These are phyloP conservation scores for Penaeus japonicus DNA, from an alignment of 1,140 invertebrate genomes.

Conservation along the genomic window DNA sequence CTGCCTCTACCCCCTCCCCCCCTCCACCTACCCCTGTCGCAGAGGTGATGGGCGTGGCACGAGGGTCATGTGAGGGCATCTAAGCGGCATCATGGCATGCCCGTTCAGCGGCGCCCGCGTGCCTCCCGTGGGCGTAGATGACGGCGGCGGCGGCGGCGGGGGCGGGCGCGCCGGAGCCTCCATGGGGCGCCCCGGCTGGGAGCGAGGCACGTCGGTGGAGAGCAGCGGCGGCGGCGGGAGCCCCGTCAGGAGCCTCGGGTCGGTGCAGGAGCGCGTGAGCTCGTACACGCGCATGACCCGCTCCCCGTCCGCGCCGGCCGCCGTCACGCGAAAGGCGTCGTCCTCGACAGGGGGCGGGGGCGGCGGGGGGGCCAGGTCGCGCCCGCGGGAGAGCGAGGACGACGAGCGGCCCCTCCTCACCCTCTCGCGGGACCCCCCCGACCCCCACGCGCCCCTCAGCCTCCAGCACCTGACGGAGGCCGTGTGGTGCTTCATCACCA, in stretches of 20 bases:
- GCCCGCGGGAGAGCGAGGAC: conserved; percentile 9
- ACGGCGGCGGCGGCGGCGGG: conserved; percentile 31
- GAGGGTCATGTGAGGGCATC: not conserved
- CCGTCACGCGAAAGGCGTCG: conserved; percentile 15
- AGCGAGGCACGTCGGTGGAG: conserved; percentile 32
- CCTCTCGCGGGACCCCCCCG: conserved; percentile 32
- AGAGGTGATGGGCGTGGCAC: not conserved
- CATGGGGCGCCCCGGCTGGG: not conserved
- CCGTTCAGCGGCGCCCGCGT: conserved; percentile 42
- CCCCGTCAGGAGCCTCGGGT: conserved; percentile 13
- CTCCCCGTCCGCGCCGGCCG: conserved; percentile 22
- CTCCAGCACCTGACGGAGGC: conserved; percentile 57
- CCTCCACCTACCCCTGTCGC: not conserved
- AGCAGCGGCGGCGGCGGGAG: conserved; percentile 13
- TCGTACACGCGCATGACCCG: conserved; percentile 45
- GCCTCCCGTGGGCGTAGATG: conserved; percentile 18
- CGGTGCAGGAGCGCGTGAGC: conserved; percentile 42
- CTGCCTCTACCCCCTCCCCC: not conserved
- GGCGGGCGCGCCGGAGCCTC: conserved; percentile 2
- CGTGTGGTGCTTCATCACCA: conserved; percentile 57
- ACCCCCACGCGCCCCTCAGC: conserved; percentile 54
- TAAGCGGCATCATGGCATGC: conserved; percentile 26
- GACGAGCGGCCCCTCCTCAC: conserved; percentile 48
- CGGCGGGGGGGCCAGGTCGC: not conserved
- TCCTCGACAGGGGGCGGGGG: not conserved